Base-by-base conservation (phyloP, 2,797 vertebrate genomes). In the Phrynocephalus vlangalii region DNA sequence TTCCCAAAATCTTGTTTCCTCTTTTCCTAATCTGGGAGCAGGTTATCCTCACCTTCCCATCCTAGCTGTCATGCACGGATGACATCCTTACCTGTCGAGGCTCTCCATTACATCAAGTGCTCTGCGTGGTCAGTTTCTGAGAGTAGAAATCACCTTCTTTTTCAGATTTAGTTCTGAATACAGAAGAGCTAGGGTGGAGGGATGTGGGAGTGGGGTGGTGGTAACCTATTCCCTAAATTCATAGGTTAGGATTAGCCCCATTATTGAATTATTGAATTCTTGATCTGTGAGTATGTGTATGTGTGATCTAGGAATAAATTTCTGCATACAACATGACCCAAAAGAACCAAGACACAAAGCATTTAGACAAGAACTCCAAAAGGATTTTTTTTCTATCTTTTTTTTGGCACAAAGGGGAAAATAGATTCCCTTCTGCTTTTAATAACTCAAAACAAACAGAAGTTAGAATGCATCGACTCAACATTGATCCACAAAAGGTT, bases 361-460 rank as follows among this genome's bases (percentile, higher is more conserved):
- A 87, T 90, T 91, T 87, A 92, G 91, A 60, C 5, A 91, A 94
- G 92, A 93, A 94, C 92, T 52, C 92, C 88, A 92, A 88, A 84
- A 48, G 84, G 92, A 91, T 91, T 90, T 86, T 90, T 90, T 92
- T 72, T 44, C 20, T 79, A 48, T 22, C 5, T 79, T 70, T 67
- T 3, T 86, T 89, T 89, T 88, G 86, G 87, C 56, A 56, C 20
- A 83, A 90, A 92, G 93, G 88, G 89, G 75, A 90, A 92, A 90
- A 3, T 7, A 92, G 82, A 86, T 91, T 95, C 92, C 83, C 93
- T 86, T 87, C 92, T 83, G 76, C 26, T 86, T 90, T 96, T 93
- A 94, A 95, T 92, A 90, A 92, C 90, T 92, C 93, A 93, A 94
- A 91, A 92, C 56, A 84, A 95, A 96, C 92, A 95, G 91, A 91